phyloP scores from a whole-genome alignment of 2,888 invertebrate species.

The Strigamia crassipes region DNA sequence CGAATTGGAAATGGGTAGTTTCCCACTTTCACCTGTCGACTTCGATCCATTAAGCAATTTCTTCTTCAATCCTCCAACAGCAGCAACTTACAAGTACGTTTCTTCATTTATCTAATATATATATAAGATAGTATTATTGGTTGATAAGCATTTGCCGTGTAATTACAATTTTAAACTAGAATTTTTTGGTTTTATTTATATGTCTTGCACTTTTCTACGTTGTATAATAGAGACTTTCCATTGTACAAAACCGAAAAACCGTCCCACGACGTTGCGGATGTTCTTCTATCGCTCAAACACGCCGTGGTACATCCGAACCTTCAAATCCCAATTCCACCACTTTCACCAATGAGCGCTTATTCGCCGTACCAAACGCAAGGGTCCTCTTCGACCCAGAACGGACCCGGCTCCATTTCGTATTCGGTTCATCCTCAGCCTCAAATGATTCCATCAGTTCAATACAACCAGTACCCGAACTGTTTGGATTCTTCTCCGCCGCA shows the following conservation, averaged over 20 bases:
- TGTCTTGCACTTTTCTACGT: too few relatives aligned
- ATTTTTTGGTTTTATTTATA: too few relatives aligned
- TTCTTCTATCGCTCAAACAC: slow-evolving; percentile 82
- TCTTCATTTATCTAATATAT: neutral
- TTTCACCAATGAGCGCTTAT: slow-evolving; percentile 62
- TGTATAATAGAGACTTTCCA: slow-evolving; percentile 55
- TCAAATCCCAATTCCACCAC: slow-evolving; percentile 57
- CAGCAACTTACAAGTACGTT: slow-evolving; percentile 74
- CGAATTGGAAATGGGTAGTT: slow-evolving; percentile 56
- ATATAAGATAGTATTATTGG: too few relatives aligned
- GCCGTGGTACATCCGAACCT: slow-evolving; percentile 81
- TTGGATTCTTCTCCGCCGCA: slow-evolving; percentile 55
- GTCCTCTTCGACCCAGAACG: slow-evolving; percentile 56
- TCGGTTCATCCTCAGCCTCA: slow-evolving; percentile 52
- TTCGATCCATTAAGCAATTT: slow-evolving; percentile 84
- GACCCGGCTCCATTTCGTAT: slow-evolving; percentile 52
- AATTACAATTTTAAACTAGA: too few relatives aligned
- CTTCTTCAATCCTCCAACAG: slow-evolving; percentile 74
- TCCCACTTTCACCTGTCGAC: slow-evolving; percentile 80
- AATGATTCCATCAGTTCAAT: slow-evolving; percentile 34
- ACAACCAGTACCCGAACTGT: slow-evolving; percentile 28
- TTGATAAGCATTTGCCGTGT: neutral
- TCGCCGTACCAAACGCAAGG: neutral
- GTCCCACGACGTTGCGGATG: slow-evolving; percentile 77
- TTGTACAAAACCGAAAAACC: slow-evolving; percentile 56